Evolutionary conservation across 30 jellyfish, hydroid and myxozoan species (phyloP).

Genomic region (Hydractinia echinata): DNA sequence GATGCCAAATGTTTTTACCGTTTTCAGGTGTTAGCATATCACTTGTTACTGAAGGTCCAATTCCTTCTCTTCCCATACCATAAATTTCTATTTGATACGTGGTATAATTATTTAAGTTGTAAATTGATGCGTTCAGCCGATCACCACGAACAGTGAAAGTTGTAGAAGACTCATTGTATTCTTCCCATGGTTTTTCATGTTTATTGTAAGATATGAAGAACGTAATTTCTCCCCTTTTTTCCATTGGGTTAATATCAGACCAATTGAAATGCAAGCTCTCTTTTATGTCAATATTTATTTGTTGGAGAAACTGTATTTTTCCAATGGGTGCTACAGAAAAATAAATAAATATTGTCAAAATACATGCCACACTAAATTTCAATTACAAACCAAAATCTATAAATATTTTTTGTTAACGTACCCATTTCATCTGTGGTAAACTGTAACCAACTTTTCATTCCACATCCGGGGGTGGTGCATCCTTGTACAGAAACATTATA

Average conservation of each 20-base stretch:
- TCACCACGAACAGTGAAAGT: neutral
- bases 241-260: constrained; percentile 6
- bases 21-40: constrained; percentile 11
- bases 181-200: neutral
- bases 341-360: neutral
- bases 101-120: neutral
- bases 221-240: neutral
- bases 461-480: constrained; percentile 18
- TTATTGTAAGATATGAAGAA: neutral
- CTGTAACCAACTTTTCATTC: neutral
- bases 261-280: constrained; percentile 6
- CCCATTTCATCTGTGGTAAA: constrained; percentile 13
- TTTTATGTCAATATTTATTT: neutral
- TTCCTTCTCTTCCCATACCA: neutral
- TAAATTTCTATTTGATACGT: neutral
- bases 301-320: neutral
- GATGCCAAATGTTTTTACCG: neutral
- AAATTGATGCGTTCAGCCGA: neutral
- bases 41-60: constrained; percentile 3
- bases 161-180: neutral
- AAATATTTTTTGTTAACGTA: neutral
- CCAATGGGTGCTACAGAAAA: neutral
- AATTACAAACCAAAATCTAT: neutral
- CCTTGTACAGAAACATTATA: neutral
- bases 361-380: too few species aligned